Evolutionary conservation across 2,113 vertebrate genomes (phyloP), one percentile per base, ranked within the genome.

Genomic region (Leucoraja erinaceus): DNA sequence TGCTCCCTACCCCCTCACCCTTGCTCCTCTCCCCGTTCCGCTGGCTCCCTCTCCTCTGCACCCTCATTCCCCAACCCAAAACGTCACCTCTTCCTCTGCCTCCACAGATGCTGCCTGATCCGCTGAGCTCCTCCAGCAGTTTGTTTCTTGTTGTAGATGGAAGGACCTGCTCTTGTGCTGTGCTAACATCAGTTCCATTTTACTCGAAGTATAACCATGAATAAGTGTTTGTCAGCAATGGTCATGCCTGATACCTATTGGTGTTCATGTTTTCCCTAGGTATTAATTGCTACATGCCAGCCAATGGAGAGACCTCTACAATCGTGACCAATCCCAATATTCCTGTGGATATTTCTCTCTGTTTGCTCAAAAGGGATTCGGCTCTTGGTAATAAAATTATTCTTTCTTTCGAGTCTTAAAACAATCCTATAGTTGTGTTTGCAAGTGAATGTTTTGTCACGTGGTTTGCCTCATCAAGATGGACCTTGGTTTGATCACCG

Each of bases 251-350:
- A 63, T 63, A 8, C 16, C 0, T n/a, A 88, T 18, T 18, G 10
- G 22, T 91, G 31, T 70, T 20, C n/a, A 25, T 61, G 20, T 72
- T 72, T 22, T 72, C 9, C 54, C 31, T 47, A 99, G 98, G 96
- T 9, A 96, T 99, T 79, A 98, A 70, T 94, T 99, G 99, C 94
- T 98, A 96, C 95, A 99, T 99, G 99, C 98, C 99, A 0, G 98
- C 98, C 3, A 99, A 99, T 0, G 99, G 99, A 0, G 99, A 99
- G 95, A 99, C 99, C 0, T 95, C 94, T 0, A 97, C 96, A 0
- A 94, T 99, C 86, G 95, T 96, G 2, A 99, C 98, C 0, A 99
- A 98, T 93, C 99, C 98, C 93, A 97, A 97, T 94, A 99, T 99
- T 28, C 98, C 99, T 0, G 98, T 98, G 94, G 98, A 99, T 93